Base-by-base conservation (phyloP, 2,888 invertebrate genomes). In the Anoplius nigerrimus region DNA sequence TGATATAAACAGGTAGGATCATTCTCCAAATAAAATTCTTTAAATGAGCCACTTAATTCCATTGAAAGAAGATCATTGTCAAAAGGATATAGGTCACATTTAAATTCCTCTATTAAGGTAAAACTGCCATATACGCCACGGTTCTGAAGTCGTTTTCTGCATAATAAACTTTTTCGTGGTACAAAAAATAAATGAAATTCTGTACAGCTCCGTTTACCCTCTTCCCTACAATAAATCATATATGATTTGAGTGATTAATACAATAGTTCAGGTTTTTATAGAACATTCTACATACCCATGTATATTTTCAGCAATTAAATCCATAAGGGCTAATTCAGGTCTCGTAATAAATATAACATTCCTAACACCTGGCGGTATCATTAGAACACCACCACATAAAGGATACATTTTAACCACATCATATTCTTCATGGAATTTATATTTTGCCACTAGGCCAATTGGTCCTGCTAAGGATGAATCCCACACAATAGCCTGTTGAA, bases 51-150 rank as follows among this genome's bases (percentile, higher is more conserved):
- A 34, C 94, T 93, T 75, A 96, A 90, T 89, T 98, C 98, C 93
- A 98, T 94, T 0, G 98, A 97, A 80, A 98, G 92, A 11, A 98
- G 91, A 90, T 98, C 98, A 82, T 93, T 94, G 82, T 98, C 98
- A 82, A 98, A 93, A 0, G 98, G 97, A 85, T 96, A 95, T 52
- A 98, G 92, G 81, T 97, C 95, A 88, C 97, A 95, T 68, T 94
- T 92, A 80, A 97, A 95, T 89, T 98, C 97, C 80, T 95, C 95
- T 34, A 96, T 92, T 18, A 93, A 91, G 0, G 92, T 92, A 62
- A 97, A 93, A 81, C 93, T 94, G 1, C 93, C 93, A 76, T 93
- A 92, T 0, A 98, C 96, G 0, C 96, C 95, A 77, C 94, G 92
- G 83, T 95, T 94, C 89, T 95, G 93, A 11, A 98, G 90, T 81